Evolutionary conservation across 2,888 invertebrate species (phyloP).

Genomic region (Rugalucina vietnamica): DNA sequence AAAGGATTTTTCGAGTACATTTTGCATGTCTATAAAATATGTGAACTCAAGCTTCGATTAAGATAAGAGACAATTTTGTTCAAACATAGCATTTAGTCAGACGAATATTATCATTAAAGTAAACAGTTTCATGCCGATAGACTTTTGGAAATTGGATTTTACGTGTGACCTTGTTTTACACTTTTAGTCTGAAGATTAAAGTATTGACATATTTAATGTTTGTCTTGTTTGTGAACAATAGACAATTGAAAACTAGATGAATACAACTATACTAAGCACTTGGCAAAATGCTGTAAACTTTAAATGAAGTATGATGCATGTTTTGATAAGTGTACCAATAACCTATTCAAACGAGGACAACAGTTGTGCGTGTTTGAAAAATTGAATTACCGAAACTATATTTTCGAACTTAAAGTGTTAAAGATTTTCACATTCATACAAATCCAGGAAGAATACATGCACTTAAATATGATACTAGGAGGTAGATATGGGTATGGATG

Average conservation of each 20-base stretch:
- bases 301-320: not conserved
- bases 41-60: not conserved
- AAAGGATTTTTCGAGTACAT: too few species aligned
- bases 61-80: not conserved
- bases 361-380: not conserved
- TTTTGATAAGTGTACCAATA: not conserved
- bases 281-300: not conserved
- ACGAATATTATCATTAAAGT: not conserved
- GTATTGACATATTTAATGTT: slow-evolving; percentile 5
- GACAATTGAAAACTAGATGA: not conserved
- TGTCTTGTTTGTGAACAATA: not conserved
- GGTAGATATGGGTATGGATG: too few species aligned
- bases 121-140: not conserved
- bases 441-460: too few species aligned
- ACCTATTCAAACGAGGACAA: not conserved
- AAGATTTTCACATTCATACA: too few species aligned
- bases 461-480: too few species aligned
- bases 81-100: not conserved
- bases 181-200: slow-evolving; percentile 4
- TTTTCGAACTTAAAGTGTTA: too few species aligned
- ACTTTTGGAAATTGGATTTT: slow-evolving; percentile 7
- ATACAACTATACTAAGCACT: not conserved
- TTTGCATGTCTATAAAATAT: not conserved
- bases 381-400: too few species aligned
- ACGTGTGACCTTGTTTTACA: not conserved